phyloP scores from a whole-genome alignment of 2,797 vertebrate species.

The Potorous gilbertii region DNA sequence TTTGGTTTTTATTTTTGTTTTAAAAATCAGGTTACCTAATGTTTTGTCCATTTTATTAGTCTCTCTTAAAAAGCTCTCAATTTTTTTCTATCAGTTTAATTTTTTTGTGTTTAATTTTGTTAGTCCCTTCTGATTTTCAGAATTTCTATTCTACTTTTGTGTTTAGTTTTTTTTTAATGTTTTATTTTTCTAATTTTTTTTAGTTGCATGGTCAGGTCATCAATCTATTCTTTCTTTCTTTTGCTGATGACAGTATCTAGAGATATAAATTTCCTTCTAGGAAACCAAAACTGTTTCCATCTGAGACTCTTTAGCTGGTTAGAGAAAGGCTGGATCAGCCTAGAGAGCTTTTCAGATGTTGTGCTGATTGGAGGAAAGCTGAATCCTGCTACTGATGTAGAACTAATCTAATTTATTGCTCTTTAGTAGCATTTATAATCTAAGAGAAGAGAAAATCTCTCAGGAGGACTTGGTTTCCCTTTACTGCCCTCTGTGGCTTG shows the following conservation, averaged over 20 bases:
- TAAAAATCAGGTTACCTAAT: background rate
- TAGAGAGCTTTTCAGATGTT: background rate
- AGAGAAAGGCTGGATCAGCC: background rate
- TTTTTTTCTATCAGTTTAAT: background rate
- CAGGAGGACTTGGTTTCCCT: background rate
- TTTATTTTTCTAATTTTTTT: background rate
- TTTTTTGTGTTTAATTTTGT: background rate
- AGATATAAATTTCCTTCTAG: background rate
- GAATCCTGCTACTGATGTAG: background rate
- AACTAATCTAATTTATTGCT: background rate
- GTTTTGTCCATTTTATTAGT: background rate
- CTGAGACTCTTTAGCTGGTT: background rate
- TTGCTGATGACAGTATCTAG: background rate
- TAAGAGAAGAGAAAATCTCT: background rate
- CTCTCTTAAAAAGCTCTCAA: background rate
- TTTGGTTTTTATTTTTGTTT: background rate
- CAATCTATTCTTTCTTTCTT: background rate
- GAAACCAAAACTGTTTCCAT: background rate
- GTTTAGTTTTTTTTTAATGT: background rate
- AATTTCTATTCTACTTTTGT: background rate
- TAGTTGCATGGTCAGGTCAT: background rate
- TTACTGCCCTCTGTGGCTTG: background rate
- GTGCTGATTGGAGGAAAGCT: background rate
- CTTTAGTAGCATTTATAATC: background rate
- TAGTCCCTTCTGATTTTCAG: background rate